Evolutionary conservation across 2,888 invertebrate species (phyloP).

Genomic region (Mesorhabditis belari): DNA sequence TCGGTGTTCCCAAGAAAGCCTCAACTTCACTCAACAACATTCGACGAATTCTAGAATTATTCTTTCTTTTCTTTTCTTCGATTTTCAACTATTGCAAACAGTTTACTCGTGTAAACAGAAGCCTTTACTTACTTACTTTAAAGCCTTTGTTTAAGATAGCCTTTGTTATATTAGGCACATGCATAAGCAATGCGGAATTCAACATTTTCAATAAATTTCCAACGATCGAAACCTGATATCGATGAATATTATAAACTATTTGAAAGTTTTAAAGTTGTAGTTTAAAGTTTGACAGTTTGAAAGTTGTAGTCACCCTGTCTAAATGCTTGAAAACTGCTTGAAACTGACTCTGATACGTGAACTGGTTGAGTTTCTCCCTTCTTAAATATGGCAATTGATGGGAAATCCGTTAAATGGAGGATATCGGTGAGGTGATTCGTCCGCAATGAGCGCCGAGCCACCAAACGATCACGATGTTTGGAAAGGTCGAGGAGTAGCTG

Average conservation of each 20-base stretch:
- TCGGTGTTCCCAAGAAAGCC: constrained; percentile 23
- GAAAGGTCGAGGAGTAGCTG: constrained; percentile 46
- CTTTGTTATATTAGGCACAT: too few species aligned
- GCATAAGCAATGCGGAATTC: too few species aligned
- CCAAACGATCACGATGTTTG: constrained; percentile 29
- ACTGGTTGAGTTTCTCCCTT: constrained; percentile 44
- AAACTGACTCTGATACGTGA: constrained; percentile 39
- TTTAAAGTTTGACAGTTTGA: background rate
- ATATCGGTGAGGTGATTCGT: constrained; percentile 43
- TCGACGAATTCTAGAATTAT: constrained; percentile 43
- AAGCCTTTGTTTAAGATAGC: too few species aligned
- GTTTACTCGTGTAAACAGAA: background rate
- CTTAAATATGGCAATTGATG: constrained; percentile 47
- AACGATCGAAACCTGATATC: background rate
- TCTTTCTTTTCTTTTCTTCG: too few species aligned
- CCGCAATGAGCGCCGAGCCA: constrained; percentile 35
- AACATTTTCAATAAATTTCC: background rate
- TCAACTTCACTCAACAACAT: constrained; percentile 44
- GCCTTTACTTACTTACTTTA: background rate
- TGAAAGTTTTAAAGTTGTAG: background rate
- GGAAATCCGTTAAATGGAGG: constrained; percentile 48
- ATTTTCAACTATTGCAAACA: background rate
- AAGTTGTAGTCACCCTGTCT: background rate
- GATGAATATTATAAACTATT: too few species aligned
- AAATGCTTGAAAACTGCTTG: background rate